Evolutionary conservation across 2,888 invertebrate species (phyloP), one percentile per base, ranked within the genome.

Genomic region (Synanthedon formicaeformis): DNA sequence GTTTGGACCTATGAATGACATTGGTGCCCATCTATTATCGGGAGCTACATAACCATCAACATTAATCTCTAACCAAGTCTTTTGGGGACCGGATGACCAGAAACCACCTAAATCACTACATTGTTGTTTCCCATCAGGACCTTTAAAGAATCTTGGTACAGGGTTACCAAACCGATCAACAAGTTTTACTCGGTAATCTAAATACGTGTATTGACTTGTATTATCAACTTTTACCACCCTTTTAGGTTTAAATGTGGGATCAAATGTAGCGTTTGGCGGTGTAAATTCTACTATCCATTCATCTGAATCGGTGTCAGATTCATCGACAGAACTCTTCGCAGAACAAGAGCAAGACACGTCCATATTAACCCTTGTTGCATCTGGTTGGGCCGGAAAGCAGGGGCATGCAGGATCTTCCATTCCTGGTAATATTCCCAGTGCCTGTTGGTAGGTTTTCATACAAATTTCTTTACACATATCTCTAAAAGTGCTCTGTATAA

Each of bases 101-200:
- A 87, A 86, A 13, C 87, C 87, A 50, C 87, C 87, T 50, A 86
- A 72, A 61, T 87, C 87, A 61, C 87, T 86, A 54, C 87, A 86
- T 55, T 78, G 68, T 53, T 76, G 69, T 59, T 71, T 82, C n/a
- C 87, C 87, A 66, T 85, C 81, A 1, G 73, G 81, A 3, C 82
- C 80, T 59, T 67, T 84, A 58, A 86, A 87, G 57, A 72, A 86
- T 58, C 87, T 74, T 0, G 79, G 80, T 4, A 86, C 75, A 40
- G 74, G 77, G 62, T 81, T 84, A 12, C 87, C 87, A 53, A 60
- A 72, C 55, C 69, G 67, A 58, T 86, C 86, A 8, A 75, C 50
- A 48, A 84, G 60, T 60, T 83, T 84, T 0, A 87, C 80, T 69
- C 66, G 74, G 55, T 80, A 86, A 60, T 87, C 87, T 53, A 81